phyloP scores from a whole-genome alignment of 2,888 invertebrate genomes.

The Cosmia trapezina region DNA sequence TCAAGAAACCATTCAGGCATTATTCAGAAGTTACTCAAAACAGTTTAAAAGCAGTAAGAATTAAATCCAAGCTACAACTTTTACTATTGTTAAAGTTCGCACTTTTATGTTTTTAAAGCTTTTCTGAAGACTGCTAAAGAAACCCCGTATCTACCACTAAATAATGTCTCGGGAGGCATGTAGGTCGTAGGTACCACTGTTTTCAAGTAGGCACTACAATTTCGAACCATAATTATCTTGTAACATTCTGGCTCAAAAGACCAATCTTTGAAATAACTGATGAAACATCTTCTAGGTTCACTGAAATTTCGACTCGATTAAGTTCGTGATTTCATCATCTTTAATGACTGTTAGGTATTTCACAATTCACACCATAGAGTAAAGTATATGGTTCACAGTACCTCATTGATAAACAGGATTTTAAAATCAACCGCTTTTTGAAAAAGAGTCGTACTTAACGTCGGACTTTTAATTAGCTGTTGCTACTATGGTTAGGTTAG shows the following conservation, averaged over 20 bases:
- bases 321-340: constrained; percentile 14
- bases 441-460: neutral
- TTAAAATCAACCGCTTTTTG: neutral
- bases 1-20: constrained; percentile 26
- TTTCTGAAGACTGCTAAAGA: constrained; percentile 1
- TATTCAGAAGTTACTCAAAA: constrained; percentile 37
- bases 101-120: constrained; percentile 24
- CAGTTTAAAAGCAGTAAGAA: constrained; percentile 28
- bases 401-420: neutral
- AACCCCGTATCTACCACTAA: neutral
- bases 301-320: neutral
- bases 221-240: neutral
- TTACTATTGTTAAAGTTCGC: constrained; percentile 21
- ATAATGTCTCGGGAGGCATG: constrained; percentile 2
- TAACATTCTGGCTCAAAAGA: neutral
- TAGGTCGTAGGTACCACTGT: neutral
- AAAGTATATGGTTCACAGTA: neutral
- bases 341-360: neutral
- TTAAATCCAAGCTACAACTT: constrained; percentile 32
- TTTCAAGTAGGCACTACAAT: neutral
- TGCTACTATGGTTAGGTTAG: neutral
- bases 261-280: neutral
- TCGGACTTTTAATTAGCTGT: too few relatives aligned
- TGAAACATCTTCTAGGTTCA: constrained; percentile 3
- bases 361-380: too few relatives aligned